Percentiles rank a stretch among this genome's conserved stretches.
phyloP scores from a whole-genome alignment of 1,140 invertebrate genomes.

The Lepidurus apus region DNA sequence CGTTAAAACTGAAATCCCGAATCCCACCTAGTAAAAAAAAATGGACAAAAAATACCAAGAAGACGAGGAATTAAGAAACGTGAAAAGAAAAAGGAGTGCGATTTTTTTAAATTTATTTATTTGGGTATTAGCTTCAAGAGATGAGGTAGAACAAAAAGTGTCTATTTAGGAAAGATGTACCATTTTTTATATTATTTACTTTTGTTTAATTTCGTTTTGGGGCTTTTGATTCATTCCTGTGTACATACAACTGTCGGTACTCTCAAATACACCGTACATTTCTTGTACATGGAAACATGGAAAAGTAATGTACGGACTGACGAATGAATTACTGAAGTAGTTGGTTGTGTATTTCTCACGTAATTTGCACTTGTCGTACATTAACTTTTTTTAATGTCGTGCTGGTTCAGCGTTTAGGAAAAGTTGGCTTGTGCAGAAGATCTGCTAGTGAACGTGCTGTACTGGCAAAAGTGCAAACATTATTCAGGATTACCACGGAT shows the following conservation, averaged over 20 bases:
- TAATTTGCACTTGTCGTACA: too few species aligned
- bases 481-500: too few species aligned
- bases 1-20: background rate
- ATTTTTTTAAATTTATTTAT: slow-evolving; percentile 15
- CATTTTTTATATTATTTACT: slow-evolving; percentile 2
- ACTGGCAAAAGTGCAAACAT: too few species aligned
- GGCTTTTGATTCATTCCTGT: slow-evolving; percentile 15
- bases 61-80: background rate
- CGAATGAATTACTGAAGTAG: background rate
- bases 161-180: slow-evolving; percentile 17
- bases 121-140: background rate
- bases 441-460: too few species aligned
- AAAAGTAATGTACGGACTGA: slow-evolving; percentile 11
- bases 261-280: slow-evolving; percentile 22
- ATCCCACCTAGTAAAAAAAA: background rate
- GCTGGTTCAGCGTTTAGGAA: too few species aligned
- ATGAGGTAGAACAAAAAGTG: slow-evolving; percentile 22
- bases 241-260: slow-evolving; percentile 21
- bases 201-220: slow-evolving; percentile 3
- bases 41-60: background rate
- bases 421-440: too few species aligned
- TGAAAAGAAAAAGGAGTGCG: background rate
- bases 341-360: background rate
- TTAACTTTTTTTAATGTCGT: too few species aligned
- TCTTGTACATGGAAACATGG: slow-evolving; percentile 18